Percentiles rank a stretch among this genome's conserved stretches.
These are phyloP conservation scores for Eidolon dupreanum DNA, from an alignment of 2,797 vertebrate genomes.

Conservation along the genomic window DNA sequence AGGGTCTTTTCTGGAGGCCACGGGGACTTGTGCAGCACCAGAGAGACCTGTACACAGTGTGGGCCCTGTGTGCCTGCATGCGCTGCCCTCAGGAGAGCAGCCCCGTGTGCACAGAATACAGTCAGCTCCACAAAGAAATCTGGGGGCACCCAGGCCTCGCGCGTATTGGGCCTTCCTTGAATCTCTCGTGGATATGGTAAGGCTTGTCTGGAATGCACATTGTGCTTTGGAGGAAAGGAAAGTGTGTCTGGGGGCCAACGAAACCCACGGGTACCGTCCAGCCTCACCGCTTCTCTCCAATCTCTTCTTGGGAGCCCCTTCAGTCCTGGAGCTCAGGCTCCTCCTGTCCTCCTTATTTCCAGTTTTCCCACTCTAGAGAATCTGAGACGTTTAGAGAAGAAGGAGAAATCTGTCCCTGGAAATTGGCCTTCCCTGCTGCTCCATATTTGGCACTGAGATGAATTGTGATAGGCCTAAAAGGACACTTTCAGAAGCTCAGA, in stretches of 20 bases:
- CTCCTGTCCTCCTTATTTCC: not conserved
- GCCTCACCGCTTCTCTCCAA: not conserved
- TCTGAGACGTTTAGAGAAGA: not conserved
- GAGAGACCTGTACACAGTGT: not conserved
- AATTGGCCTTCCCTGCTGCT: not conserved
- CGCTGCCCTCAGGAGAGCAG: rapidly evolving
- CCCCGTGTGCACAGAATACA: rapidly evolving
- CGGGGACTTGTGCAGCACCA: not conserved
- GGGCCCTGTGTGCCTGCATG: rapidly evolving
- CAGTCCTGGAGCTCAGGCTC: not conserved
- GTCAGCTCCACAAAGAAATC: rapidly evolving
- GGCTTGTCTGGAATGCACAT: not conserved
- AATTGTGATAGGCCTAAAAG: not conserved
- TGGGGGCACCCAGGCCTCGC: rapidly evolving
- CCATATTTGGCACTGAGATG: not conserved
- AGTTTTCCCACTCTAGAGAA: not conserved
- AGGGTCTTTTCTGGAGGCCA: not conserved
- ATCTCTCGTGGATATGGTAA: not conserved
- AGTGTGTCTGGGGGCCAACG: not conserved
- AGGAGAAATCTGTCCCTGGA: not conserved
- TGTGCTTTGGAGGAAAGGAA: not conserved
- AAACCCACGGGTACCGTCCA: not conserved
- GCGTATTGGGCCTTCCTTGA: not conserved
- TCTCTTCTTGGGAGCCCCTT: not conserved
- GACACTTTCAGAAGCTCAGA: not conserved